phyloP scores from a whole-genome alignment of 2,888 invertebrate species.

The Phengaris alcon region DNA sequence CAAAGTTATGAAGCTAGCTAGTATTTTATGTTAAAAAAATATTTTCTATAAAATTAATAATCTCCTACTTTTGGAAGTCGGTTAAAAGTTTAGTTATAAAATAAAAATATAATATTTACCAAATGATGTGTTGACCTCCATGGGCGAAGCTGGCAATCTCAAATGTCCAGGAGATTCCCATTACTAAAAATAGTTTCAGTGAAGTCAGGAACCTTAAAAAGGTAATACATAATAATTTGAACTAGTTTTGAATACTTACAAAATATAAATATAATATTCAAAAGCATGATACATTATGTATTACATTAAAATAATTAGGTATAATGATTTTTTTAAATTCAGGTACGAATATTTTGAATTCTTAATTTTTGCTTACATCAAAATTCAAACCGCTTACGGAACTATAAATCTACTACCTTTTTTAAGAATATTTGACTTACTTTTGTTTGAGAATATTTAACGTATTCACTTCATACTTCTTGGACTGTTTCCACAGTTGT shows the following conservation, averaged over 20 bases:
- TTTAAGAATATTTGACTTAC: conserved; percentile 51
- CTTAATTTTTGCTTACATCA: too few species aligned
- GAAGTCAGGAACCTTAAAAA: conserved; percentile 80
- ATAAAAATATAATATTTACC: conserved; percentile 49
- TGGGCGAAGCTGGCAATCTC: conserved; percentile 80
- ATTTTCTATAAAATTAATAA: neutral
- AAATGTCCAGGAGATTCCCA: conserved; percentile 86
- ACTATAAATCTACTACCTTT: too few species aligned
- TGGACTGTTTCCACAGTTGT: conserved; percentile 77
- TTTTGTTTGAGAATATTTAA: conserved; percentile 78
- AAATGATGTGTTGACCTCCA: conserved; percentile 61
- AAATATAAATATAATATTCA: neutral
- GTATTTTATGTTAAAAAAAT: too few species aligned
- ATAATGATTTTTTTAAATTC: too few species aligned
- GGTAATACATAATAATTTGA: neutral
- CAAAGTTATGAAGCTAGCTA: too few species aligned
- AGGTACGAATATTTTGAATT: too few species aligned
- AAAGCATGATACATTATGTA: too few species aligned
- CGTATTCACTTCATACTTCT: conserved; percentile 72
- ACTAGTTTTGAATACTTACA: neutral
- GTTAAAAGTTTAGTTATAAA: neutral
- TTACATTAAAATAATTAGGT: too few species aligned
- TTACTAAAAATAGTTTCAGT: conserved; percentile 82
- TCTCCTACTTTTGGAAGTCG: neutral
- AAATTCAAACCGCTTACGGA: too few species aligned